Evolutionary conservation across 2,888 invertebrate genomes (phyloP), one percentile per base, ranked within the genome.

Genomic region (Nemapogon koenigi): DNA sequence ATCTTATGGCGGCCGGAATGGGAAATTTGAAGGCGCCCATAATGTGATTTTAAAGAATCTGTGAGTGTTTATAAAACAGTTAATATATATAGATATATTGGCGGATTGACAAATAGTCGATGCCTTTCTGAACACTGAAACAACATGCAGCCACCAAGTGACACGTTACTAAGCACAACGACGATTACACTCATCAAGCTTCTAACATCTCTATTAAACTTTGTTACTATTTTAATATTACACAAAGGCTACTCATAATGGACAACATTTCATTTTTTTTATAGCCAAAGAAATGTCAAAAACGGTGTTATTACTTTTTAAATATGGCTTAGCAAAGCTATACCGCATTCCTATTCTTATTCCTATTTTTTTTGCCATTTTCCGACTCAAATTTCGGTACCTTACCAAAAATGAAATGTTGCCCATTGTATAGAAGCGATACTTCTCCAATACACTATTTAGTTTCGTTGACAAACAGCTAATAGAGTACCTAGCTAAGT

Each of bases 171-270:
- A 76, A 73, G 73, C 76, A 78, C 76, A 73, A 71, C 72, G 73
- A 76, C 72, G 62, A 67, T 65, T 71, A 76, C 71, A 75, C 66
- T 72, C 65, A 75, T 72, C 66, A 78, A 76, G 76, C 78, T 58
- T 62, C 72, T 73, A 75, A 72, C 54, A 62, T 65, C 75, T 65
- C 35, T 41, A 38, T 31, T 3, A 61, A 53, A 53, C 57, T 63
- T 62, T 50, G 57, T 57, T 55, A 59, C 66, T 69, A 69, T 61
- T 62, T 61, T 62, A 62, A 62, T 63, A 59, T 60, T 59, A 59
- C 57, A 64, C 57, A 67, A 62, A 57, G 55, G 70, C 76, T 76
- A 76, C 70, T 66, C 59, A 56, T 69, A 52, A 70, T n/a, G n/a
- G n/a, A n/a, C n/a, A n/a, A n/a, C n/a, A n/a, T n/a, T n/a, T n/a